Evolutionary conservation across 2,888 invertebrate genomes (phyloP).

Genomic region (Clepsis dumicolana): DNA sequence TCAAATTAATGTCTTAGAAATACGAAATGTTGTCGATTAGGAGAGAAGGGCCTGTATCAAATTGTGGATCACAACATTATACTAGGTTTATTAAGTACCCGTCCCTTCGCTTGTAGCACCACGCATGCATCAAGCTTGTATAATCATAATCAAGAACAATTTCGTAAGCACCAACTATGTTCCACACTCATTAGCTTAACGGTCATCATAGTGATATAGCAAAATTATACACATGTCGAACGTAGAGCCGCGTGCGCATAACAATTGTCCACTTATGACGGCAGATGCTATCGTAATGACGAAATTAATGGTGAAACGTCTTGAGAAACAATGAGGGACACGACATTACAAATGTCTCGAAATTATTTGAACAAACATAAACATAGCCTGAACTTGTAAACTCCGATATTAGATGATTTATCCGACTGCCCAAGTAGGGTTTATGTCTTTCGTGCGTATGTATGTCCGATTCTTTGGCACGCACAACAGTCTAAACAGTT

Average conservation of each 20-base stretch:
- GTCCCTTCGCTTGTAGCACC: too few species aligned
- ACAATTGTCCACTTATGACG: constrained; percentile 20
- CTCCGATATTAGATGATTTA: too few species aligned
- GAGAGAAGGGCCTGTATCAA: too few species aligned
- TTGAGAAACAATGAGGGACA: not conserved
- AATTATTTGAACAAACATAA: not conserved
- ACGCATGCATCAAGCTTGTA: too few species aligned
- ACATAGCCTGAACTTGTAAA: too few species aligned
- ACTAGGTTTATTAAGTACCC: not conserved
- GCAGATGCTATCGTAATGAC: constrained; percentile 28
- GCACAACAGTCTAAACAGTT: too few species aligned
- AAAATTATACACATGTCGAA: constrained; percentile 13
- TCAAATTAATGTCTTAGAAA: too few species aligned
- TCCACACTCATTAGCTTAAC: constrained; percentile 5
- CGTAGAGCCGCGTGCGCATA: constrained; percentile 10
- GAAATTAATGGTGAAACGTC: constrained; percentile 9
- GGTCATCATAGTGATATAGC: constrained; percentile 6
- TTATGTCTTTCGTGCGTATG: too few species aligned
- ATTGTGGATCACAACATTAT: too few species aligned
- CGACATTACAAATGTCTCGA: not conserved
- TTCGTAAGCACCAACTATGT: not conserved
- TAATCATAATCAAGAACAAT: not conserved
- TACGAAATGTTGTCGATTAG: too few species aligned
- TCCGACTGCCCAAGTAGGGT: too few species aligned
- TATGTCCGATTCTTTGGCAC: too few species aligned